Evolutionary conservation across 2,797 vertebrate genomes (phyloP), one percentile per base, ranked within the genome.

Genomic region (Phrynocephalus forsythii): DNA sequence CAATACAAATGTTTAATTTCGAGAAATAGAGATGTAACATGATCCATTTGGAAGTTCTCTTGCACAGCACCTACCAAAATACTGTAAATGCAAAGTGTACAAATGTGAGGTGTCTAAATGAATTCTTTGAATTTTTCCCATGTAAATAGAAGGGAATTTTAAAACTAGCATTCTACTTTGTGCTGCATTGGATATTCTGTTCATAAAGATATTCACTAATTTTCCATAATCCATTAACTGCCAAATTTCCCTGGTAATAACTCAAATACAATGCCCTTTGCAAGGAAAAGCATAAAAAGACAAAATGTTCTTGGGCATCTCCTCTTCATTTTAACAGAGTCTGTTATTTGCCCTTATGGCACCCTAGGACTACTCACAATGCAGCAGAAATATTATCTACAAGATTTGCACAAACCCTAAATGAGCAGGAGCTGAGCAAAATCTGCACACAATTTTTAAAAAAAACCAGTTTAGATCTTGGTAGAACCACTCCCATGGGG

Each of bases 1-100:
- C 88, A 84, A 56, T 85, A 67, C 24, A 84, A 85, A 50, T 13
- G 13, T 67, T 63, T 86, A 3, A 1, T 63, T 83, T 72, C 76
- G 80, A 24, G 26, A 28, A 30, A 2, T 87, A 86, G n/a, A 79
- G 13, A 85, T 38, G n/a, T 66, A 68, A 6, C 71, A 67, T 10
- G 33, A 78, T 69, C 33, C 22, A 50, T 6, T 16, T 52, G 44
- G 84, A 78, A 85, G 78, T 66, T n/a, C 50, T 38, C 22, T 33
- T 44, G 73, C 56, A 48, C 33, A 68, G n/a, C 20, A 11, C 20
- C 20, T 20, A 67, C 4, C 33, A 60, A 82, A 30, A 66, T 82
- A 44, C 38, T 44, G 38, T 44, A 7, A 86, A 75, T 33, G 4
- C 52, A 56, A 60, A 5, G 9, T 30, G 71, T 20, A 18, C 7